Percentiles rank a stretch among this genome's conserved stretches.
Evolutionary conservation across 2,888 invertebrate species (phyloP).

Genomic region (Resseliella maxima): DNA sequence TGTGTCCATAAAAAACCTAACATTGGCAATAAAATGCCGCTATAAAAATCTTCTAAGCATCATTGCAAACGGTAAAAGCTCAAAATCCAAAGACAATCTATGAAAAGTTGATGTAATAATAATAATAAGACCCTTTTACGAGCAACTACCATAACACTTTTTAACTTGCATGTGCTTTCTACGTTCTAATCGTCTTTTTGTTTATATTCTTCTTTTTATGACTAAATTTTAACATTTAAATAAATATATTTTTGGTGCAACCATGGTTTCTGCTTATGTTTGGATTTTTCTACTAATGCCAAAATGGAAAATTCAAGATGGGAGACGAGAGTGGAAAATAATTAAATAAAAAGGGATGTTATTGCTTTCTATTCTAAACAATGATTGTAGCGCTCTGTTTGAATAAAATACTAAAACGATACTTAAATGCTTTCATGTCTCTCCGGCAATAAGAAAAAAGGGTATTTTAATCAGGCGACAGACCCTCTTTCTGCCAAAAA

Average conservation of each 20-base stretch:
- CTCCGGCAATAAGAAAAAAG: not conserved
- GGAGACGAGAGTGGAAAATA: not conserved
- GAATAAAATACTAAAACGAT: not conserved
- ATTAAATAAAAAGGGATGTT: not conserved
- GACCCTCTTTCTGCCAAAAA: not conserved
- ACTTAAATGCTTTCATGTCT: not conserved
- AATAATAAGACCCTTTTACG: not conserved
- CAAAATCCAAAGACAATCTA: not conserved
- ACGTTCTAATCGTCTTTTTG: not conserved
- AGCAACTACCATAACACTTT: not conserved
- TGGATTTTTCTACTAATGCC: not conserved
- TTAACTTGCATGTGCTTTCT: not conserved
- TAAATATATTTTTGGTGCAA: not conserved
- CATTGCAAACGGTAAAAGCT: not conserved
- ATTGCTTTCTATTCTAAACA: not conserved
- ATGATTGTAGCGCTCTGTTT: constrained; percentile 3
- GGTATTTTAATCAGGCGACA: not conserved
- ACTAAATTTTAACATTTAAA: constrained; percentile 8
- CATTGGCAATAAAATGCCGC: not conserved
- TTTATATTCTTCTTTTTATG: not conserved
- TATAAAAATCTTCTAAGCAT: not conserved
- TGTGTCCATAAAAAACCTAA: not conserved
- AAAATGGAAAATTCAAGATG: not conserved
- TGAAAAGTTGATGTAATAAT: constrained; percentile 13
- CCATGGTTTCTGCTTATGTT: not conserved